A percentile compares a stretch with the other conserved stretches of the same genome.
Conservation (phyloP, 2,888 invertebrate species). For the Nesidiocoris tenuis region DNA sequence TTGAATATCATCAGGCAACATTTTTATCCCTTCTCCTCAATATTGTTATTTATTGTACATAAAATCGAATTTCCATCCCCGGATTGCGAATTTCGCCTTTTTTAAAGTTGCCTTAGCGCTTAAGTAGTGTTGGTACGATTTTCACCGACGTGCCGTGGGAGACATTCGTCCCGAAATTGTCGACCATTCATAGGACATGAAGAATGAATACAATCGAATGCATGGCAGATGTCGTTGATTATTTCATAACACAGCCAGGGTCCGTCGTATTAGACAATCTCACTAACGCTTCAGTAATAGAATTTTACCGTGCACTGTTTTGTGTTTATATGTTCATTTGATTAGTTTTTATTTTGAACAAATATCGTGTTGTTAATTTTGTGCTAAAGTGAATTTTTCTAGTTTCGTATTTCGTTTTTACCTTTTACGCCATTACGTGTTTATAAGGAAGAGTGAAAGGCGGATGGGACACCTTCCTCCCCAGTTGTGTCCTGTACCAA, state of each 20-base stretch:
- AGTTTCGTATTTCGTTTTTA: constrained; percentile 22
- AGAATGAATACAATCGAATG: constrained; percentile 19
- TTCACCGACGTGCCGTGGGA: too few relatives aligned
- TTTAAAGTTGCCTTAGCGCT: too few relatives aligned
- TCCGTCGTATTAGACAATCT: constrained; percentile 34
- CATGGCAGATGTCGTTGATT: constrained; percentile 42
- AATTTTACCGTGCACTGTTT: constrained; percentile 40
- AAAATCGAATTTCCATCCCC: too few relatives aligned
- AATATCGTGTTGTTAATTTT: constrained; percentile 36
- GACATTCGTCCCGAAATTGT: too few relatives aligned
- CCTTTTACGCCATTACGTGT: constrained; percentile 6
- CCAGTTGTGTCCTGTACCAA: constrained; percentile 44
- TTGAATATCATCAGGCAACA: too few relatives aligned
- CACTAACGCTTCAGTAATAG: constrained; percentile 45
- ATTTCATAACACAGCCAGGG: constrained; percentile 37
- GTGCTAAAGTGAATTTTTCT: constrained; percentile 39
- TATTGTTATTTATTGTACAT: too few relatives aligned
- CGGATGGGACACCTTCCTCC: constrained; percentile 53
- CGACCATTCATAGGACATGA: not conserved
- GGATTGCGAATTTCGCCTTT: too few relatives aligned
- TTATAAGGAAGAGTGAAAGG: constrained; percentile 40
- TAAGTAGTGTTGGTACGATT: too few relatives aligned
- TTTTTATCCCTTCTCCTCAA: too few relatives aligned
- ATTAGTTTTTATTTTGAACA: constrained; percentile 26
- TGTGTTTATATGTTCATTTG: constrained; percentile 39